Evolutionary conservation across 53 echinoderm and acorn worm genomes (phyloP), one percentile per base, ranked within the genome.

Genomic region (Pentamera pediparva): DNA sequence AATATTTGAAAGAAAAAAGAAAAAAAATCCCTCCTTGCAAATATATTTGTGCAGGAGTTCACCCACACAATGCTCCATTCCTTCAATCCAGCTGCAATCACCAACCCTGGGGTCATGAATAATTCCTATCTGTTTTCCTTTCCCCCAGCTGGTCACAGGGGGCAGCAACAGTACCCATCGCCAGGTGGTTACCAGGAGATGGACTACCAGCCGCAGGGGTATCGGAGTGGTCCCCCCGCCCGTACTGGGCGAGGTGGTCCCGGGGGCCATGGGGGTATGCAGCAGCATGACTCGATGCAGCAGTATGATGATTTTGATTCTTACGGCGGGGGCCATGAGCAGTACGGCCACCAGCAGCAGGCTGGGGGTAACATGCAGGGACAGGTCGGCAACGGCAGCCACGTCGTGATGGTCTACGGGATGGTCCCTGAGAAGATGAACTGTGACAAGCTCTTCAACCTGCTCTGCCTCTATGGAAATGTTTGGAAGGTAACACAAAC

Each of bases 391-490:
- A 91, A 90, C 45, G 90, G 90, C 11, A 88, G 88, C 51, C 91
- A 88, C 26, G 91, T 95, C 19, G 86, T 91, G 21, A 95, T 95
- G 96, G 83, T 95, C 31, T 95, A 95, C 54, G 82, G 85, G 55
- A 88, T 95, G 87, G 85, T 85, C 58, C 71, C 85, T 15, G 73
- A 83, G 40, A 82, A 91, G 83, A 95, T 95, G 95, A 95, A 90
- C 69, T 95, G 95, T 65, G 95, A 95, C 29, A 84, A 77, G 47
- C 90, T 95, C 72, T 95, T 95, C 77, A 95, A 95, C 49, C 75
- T 95, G 5, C 82, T 95, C 65, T 95, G 95, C 57, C 88, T 91
- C 73, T 95, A 91, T 82, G 95, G 95, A 43, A 95, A 95, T 45
- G 90, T 95, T 43, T 76, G 82, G 78, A 95, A 95, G 95, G 95